Conservation (phyloP, 2,113 vertebrate genomes). For the Falcunculus frontatus region DNA sequence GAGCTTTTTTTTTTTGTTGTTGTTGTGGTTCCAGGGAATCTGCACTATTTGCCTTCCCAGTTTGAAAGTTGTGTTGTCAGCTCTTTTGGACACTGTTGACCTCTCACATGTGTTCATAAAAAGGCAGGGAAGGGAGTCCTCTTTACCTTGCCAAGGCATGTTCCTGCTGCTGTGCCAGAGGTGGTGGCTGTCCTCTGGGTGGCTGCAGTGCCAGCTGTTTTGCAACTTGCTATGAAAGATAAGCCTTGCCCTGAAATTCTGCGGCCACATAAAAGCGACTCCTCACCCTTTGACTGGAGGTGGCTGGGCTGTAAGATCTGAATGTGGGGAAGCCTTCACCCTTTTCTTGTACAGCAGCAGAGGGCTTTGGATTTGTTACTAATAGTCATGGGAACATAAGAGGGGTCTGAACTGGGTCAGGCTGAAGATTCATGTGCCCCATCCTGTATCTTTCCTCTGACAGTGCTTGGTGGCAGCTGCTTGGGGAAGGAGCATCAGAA, state of each 20-base stretch:
- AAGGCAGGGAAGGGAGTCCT: background rate
- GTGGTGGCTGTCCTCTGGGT: background rate
- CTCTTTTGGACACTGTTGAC: background rate
- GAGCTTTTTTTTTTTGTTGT: background rate
- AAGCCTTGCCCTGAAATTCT: background rate
- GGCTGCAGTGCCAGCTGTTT: background rate
- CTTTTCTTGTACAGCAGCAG: background rate
- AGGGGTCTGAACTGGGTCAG: background rate
- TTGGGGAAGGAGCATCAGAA: background rate
- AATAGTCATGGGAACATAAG: background rate
- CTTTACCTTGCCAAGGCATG: background rate
- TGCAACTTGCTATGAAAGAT: background rate
- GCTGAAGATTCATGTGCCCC: background rate
- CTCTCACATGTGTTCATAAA: background rate
- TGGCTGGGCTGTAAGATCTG: background rate
- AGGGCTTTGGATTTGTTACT: background rate
- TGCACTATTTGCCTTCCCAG: background rate
- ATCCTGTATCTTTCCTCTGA: background rate
- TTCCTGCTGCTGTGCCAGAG: background rate
- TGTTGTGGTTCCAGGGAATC: background rate
- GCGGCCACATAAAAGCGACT: background rate
- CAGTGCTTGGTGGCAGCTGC: background rate
- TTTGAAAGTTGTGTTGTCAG: background rate
- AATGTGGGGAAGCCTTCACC: rapidly evolving
- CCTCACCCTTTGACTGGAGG: background rate